Evolutionary conservation across 2,113 vertebrate species (phyloP), one percentile per base, ranked within the genome.

Genomic region (Triplophysa siluroides): DNA sequence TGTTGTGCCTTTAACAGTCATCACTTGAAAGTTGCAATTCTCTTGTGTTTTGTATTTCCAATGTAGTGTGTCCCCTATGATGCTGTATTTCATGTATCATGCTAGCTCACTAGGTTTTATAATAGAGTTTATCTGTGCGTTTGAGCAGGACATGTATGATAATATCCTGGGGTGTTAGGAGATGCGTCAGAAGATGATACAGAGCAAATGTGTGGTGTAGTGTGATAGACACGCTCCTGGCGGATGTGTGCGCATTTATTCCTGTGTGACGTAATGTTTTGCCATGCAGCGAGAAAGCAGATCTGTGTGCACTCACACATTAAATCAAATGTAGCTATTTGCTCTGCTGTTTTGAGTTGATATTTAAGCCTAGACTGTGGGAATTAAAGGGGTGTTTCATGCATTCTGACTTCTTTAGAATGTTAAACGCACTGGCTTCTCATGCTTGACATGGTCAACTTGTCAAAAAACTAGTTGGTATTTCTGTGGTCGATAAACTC

Each of bases 241-340:
- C 21, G 75, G 47, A 63, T 18, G 7, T 26, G 23, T 63, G 5
- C 3, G 21, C 26, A 14, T 75, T 18, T 26, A 38, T 26, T 75
- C 12, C 23, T 11, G 21, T 26, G 61, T 62, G 23, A 62, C 21
- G 21, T 62, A 5, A 41, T 63, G 18, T 76, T 63, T 76, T 63
- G 73, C 41, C 33, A 54, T 6, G 54, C 54, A 58, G 33, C 33
- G 43, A 21, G 19, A 16, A 21, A n/a, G 54, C n/a, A 62, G 56
- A 74, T 19, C n/a, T 62, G 72, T 61, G 62, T 45, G 33, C n/a
- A 26, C 58, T 45, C 13, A 29, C 21, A 63, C 41, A 19, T 63
- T 21, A 76, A 63, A 50, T 47, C 73, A 29, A 29, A 41, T 63
- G 58, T 41, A 76, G 21, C 41, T 76, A 58, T 75, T 47, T 75